Base-by-base conservation (phyloP, 2,797 vertebrate genomes). In the Platalea minor region DNA sequence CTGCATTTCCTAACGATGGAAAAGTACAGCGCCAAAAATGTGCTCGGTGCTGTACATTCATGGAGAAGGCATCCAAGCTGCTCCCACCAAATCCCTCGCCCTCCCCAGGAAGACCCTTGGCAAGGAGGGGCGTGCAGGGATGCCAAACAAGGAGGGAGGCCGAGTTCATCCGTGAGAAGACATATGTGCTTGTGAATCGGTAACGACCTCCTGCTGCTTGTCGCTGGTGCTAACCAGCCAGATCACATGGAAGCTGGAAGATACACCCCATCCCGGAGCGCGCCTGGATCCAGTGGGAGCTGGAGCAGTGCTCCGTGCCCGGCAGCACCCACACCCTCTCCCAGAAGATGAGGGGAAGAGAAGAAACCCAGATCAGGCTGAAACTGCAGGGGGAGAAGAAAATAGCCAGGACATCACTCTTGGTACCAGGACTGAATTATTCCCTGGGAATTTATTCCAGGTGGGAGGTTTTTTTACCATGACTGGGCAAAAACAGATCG, bases 151-250 rank as follows among this genome's bases (percentile, higher is more conserved):
- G 54, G 28, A 73, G 29, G 56, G 33, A 67, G 43, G 11, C 29
- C 0, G 2, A 39, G 54, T 5, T 82, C 24, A 67, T 8, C 46
- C 31, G 26, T 1, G 1, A 43, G 39, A 45, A 41, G 60, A 78
- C 0, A 3, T 2, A 28, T 0, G 0, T 11, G 60, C 20, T 16
- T 16, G 18, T 0, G 4, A 57, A 51, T 1, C 2, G 5, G 21
- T 28, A 69, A 68, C 39, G 37, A 17, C 2, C 45, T 74, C 37
- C 65, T 17, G 33, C 74, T 54, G 88, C 75, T 51, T 46, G 26
- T 17, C 1, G 3, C 12, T 65, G n/a, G 35, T 21, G 13, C 48
- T 15, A 13, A 51, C 20, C 1, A 4, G 28, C 3, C 28, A n/a
- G 53, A 82, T 26, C 39, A 12, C 24, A 11, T 4, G 33, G 14